Percentiles rank a stretch among this genome's conserved stretches.
Evolutionary conservation across 2,113 vertebrate genomes (phyloP).

Genomic region (Prionailurus viverrinus): DNA sequence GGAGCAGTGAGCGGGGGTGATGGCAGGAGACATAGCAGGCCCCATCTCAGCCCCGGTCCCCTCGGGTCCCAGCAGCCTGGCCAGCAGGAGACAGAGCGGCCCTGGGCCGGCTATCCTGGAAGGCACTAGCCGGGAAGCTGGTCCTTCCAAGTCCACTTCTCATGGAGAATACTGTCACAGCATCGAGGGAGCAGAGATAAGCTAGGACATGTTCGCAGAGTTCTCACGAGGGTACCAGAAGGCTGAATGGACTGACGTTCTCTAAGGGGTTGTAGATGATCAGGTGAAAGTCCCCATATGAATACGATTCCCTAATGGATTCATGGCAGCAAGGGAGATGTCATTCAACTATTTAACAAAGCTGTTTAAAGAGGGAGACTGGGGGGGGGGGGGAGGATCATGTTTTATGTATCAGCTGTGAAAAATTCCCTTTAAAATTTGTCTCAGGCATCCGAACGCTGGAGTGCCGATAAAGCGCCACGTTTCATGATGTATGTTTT

Average conservation of each 20-base stretch:
- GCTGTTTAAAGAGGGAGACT: slow-evolving; percentile 71
- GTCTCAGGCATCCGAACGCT: slow-evolving; percentile 1
- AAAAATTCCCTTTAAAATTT: slow-evolving; percentile 72
- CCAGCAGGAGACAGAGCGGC: neutral
- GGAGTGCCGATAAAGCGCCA: neutral
- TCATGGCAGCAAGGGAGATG: slow-evolving; percentile 18
- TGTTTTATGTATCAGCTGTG: slow-evolving; percentile 69
- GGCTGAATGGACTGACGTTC: neutral
- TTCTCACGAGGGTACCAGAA: neutral
- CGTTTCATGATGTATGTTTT: slow-evolving; percentile 51
- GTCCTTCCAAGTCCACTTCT: neutral
- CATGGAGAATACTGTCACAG: neutral
- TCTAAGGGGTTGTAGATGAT: neutral
- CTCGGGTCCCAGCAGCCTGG: neutral
- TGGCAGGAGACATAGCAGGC: neutral
- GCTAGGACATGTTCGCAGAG: fast-evolving
- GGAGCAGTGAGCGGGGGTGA: neutral
- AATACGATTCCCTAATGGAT: slow-evolving; percentile 56
- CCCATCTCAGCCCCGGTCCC: fast-evolving
- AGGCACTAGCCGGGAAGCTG: neutral
- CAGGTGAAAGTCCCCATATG: slow-evolving; percentile 47
- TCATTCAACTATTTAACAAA: slow-evolving; percentile 66
- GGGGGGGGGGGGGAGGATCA: neutral
- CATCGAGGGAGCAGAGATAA: neutral
- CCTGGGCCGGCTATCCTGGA: neutral